These are phyloP conservation scores for Tokudaia muenninki DNA, from an alignment of 2,797 vertebrate species.

Conservation along the genomic window DNA sequence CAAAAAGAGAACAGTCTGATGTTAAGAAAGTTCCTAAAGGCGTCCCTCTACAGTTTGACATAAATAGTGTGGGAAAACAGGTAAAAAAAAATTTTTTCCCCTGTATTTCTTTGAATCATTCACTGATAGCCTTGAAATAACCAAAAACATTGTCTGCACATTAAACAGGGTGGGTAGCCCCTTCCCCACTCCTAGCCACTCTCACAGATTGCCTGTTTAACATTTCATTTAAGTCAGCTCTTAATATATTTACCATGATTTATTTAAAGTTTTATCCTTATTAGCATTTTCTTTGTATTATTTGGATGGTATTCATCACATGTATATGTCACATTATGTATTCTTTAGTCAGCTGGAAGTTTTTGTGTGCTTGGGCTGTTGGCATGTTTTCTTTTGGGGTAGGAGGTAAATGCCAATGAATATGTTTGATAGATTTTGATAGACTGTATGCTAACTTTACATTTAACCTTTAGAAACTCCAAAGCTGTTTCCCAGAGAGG, in stretches of 20 bases:
- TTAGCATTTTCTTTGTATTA: constrained; percentile 34
- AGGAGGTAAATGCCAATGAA: not conserved
- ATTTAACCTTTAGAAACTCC: constrained; percentile 25
- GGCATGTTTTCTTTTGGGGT: not conserved
- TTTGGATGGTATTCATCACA: constrained; percentile 31
- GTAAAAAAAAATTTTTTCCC: constrained; percentile 85
- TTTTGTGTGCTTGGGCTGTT: constrained; percentile 19
- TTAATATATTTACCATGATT: constrained; percentile 38
- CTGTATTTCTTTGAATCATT: constrained; percentile 38
- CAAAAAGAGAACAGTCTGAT: constrained; percentile 90
- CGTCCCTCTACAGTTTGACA: constrained; percentile 96
- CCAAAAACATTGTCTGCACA: constrained; percentile 37
- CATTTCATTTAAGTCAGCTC: constrained; percentile 47
- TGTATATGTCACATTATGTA: not conserved
- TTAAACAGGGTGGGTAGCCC: constrained; percentile 43
- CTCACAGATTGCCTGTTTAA: not conserved
- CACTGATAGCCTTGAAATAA: constrained; percentile 52
- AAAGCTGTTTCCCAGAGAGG: constrained; percentile 36
- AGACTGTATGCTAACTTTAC: not conserved
- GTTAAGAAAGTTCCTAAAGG: constrained; percentile 96
- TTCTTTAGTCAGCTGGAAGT: constrained; percentile 32
- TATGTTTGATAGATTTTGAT: constrained; percentile 27
- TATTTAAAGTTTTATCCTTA: constrained; percentile 40
- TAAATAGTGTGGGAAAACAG: constrained; percentile 98
- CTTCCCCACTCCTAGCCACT: not conserved